Base-by-base conservation (phyloP, 2,888 invertebrate genomes). In the Orchesella flavescens region DNA sequence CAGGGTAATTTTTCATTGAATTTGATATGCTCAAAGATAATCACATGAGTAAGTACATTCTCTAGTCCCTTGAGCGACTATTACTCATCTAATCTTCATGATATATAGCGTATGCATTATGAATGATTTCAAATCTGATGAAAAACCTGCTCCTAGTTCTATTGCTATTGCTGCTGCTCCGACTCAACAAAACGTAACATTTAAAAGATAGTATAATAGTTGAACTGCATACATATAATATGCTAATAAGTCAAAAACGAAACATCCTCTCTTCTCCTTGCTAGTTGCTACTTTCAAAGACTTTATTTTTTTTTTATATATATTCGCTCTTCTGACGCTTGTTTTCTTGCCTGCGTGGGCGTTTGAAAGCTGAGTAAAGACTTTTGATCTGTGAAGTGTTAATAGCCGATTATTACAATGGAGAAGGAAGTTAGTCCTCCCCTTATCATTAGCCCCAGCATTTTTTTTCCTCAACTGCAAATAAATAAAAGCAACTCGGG, bases 321-420 rank as follows among this genome's bases (percentile, higher is more conserved):
- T 69, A 65, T 53, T 75, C 66, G 74, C 46, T 49, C 53, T 75
- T 68, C 66, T 80, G 66, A 65, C 57, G 65, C 17, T 68, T 65
- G 43, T 74, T 68, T 21, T 49, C 46, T 21, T 46, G n/a, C 71
- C 15, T 69, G 85, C 61, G 85, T 85, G 85, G 85, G 86, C 79
- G 86, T 83, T 59, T 72, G 76, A 84, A 78, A 81, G 74, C 49
- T 81, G 74, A 72, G 71, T 49, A 71, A 49, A 49, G 65, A 57
- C 76, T 84, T 86, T 82, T 84, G 84, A 86, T 86, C 80, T 77
- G 84, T 81, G 80, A 80, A 86, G 86, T 84, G 84, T 83, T 86
- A 86, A 86, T 86, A 86, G 86, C 78, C 83, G 84, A 84, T 86
- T 86, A 84, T 75, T 83, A 69, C 23, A 69, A 69, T 69, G 57